These are phyloP conservation scores for Phrixothrix hirtus DNA, from an alignment of 2,888 invertebrate species.

Conservation along the genomic window DNA sequence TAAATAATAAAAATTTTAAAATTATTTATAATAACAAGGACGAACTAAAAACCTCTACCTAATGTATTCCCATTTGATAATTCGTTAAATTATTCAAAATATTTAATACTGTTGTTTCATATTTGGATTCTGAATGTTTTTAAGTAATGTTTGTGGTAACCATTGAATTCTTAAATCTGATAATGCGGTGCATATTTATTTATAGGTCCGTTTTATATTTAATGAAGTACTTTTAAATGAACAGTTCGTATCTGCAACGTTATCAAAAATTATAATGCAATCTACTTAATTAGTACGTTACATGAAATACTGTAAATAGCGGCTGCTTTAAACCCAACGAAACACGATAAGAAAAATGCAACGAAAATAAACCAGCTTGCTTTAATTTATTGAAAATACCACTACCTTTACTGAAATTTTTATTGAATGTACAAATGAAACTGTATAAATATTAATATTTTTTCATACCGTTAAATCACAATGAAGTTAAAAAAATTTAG, in stretches of 20 bases:
- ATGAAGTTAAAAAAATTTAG: background rate
- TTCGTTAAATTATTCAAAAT: background rate
- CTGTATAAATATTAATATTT: background rate
- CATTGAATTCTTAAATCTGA: background rate
- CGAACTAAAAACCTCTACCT: background rate
- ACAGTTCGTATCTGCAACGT: background rate
- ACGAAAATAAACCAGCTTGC: background rate
- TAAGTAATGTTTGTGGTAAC: too few relatives aligned
- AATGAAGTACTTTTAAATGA: background rate
- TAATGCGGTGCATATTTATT: background rate
- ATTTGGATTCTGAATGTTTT: too few relatives aligned
- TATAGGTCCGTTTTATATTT: background rate
- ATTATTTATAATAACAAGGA: too few relatives aligned
- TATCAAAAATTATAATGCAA: conserved; percentile 3
- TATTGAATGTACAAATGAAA: too few relatives aligned
- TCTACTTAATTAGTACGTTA: conserved; percentile 5
- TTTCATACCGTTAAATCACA: background rate
- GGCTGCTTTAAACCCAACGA: conserved; percentile 2
- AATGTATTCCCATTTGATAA: background rate
- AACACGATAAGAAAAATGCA: background rate
- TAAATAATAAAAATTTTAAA: too few relatives aligned
- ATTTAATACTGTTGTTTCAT: too few relatives aligned
- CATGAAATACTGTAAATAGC: conserved; percentile 2
- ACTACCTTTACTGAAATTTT: too few relatives aligned
- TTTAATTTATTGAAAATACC: background rate